These are phyloP conservation scores for Phoxinus dragarum DNA, from an alignment of 2,797 vertebrate genomes.

Conservation along the genomic window DNA sequence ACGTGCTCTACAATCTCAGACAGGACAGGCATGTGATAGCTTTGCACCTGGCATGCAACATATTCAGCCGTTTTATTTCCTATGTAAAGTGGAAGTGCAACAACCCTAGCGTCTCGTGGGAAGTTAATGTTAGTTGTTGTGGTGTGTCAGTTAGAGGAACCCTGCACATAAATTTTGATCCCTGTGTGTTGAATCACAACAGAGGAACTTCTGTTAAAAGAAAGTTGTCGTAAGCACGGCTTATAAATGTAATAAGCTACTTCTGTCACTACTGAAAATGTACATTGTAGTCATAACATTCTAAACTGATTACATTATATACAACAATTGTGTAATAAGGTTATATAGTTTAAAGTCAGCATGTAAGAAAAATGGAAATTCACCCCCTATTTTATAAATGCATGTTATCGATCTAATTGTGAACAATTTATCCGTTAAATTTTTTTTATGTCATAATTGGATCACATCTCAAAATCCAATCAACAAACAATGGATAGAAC, in stretches of 20 bases:
- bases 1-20: background rate
- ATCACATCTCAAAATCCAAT: background rate
- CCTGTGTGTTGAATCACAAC: slow-evolving; percentile 43
- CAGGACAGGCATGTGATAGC: slow-evolving; percentile 17
- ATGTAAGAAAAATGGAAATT: background rate
- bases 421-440: background rate
- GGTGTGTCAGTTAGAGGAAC: slow-evolving; percentile 59
- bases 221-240: slow-evolving; percentile 5
- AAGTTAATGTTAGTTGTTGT: slow-evolving; percentile 15
- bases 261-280: slow-evolving; percentile 56
- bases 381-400: background rate
- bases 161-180: slow-evolving; percentile 33
- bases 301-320: background rate
- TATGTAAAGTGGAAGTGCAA: slow-evolving; percentile 63
- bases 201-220: slow-evolving; percentile 29
- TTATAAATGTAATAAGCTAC: slow-evolving; percentile 58
- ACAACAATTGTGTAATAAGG: background rate
- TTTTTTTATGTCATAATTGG: background rate
- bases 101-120: slow-evolving; percentile 6
- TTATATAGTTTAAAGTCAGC: background rate
- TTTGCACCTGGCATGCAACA: slow-evolving; percentile 47
- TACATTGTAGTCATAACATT: background rate
- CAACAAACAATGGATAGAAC: background rate
- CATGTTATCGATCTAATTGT: background rate
- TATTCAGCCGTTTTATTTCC: slow-evolving; percentile 41